A percentile compares a stretch with the other conserved stretches of the same genome.
Evolutionary conservation across 2,888 invertebrate genomes (phyloP).

Genomic region (Mantis religiosa): DNA sequence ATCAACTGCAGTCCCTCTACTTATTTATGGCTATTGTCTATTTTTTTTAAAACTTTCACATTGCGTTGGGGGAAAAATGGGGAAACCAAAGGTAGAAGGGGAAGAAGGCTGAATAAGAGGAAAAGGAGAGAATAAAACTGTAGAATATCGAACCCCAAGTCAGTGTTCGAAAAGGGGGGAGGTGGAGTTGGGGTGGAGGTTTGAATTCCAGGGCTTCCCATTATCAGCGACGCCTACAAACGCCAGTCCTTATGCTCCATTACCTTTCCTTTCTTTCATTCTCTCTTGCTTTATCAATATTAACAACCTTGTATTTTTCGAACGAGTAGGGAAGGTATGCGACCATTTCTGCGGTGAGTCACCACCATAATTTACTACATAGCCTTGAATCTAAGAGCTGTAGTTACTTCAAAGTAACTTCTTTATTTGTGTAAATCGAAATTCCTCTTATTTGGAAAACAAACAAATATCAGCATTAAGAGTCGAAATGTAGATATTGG

Average conservation of each 20-base stretch:
- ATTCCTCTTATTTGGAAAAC: too few species aligned
- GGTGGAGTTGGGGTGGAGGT: too few species aligned
- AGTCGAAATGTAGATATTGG: too few species aligned
- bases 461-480: too few species aligned
- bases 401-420: too few species aligned
- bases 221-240: background rate
- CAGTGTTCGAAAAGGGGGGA: background rate
- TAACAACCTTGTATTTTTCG: background rate
- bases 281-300: background rate
- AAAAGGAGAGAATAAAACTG: background rate
- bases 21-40: background rate
- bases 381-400: too few species aligned
- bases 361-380: too few species aligned
- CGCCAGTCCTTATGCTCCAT: background rate
- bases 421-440: too few species aligned
- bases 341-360: background rate
- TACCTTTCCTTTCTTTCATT: background rate
- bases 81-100: background rate
- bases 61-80: background rate
- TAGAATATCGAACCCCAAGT: background rate
- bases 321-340: background rate
- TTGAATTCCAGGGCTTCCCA: background rate
- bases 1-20: background rate
- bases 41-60: background rate
- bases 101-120: background rate